Evolutionary conservation across 2,888 invertebrate genomes (phyloP), one percentile per base, ranked within the genome.

Genomic region (Byasa hedistus): DNA sequence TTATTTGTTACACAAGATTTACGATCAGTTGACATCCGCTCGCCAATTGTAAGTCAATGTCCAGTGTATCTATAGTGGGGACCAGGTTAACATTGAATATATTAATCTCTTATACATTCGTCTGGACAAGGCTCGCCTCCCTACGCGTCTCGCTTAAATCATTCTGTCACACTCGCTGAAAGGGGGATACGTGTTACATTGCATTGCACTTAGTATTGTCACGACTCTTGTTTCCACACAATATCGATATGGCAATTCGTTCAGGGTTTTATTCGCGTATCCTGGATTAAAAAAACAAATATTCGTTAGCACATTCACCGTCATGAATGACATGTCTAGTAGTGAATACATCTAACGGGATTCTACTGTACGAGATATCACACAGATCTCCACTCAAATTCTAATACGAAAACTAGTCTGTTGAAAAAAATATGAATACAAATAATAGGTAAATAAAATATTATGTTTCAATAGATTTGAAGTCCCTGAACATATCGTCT

Each of bases 91-190:
- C 63, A 57, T 67, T 60, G 69, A 63, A 67, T 67, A 67, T 68
- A 61, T 68, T 66, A 62, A 70, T 70, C 62, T 65, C 60, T 70
- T 68, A 70, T 68, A 70, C 70, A 69, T 69, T 65, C 61, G 48
- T 55, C 44, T 48, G 65, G 57, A 65, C 64, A 52, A 60, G 62
- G 65, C 66, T 54, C 63, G 60, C 68, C 68, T 66, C 63, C 61
- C 61, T 58, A 69, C 65, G 64, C 62, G 70, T 63, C 62, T 24
- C 56, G 59, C 21, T 66, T 70, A 69, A 69, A 70, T 70, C 70
- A 69, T 66, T 44, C 69, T 69, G 69, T 69, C 65, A 66, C 57
- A 39, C 57, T 22, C 56, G 39, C 36, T 24, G 56, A 44, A 44
- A 27, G 39, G 57, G 52, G 58, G 52, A 32, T 63, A 60, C 60